Evolutionary conservation across 2,113 vertebrate species (phyloP).

Genomic region (Orthonyx spaldingii): DNA sequence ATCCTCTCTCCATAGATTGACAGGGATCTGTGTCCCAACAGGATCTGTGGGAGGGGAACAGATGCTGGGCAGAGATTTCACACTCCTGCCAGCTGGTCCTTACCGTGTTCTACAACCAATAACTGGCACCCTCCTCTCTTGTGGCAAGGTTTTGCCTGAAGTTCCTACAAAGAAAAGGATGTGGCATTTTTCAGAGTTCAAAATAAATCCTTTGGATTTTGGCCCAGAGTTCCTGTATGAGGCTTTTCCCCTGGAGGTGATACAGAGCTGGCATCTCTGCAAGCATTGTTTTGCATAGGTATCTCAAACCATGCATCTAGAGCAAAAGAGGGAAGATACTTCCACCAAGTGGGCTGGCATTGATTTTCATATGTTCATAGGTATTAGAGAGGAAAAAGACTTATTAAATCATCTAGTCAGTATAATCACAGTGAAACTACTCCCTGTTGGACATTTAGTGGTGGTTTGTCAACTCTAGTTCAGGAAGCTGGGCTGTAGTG

Average conservation of each 20-base stretch:
- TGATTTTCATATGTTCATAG: conserved; percentile 46
- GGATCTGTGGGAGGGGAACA: background rate
- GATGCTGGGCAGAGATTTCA: background rate
- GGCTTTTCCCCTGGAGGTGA: background rate
- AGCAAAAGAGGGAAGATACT: background rate
- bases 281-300: background rate
- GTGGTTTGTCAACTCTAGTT: conserved; percentile 55
- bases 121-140: background rate
- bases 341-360: conserved; percentile 35
- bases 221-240: background rate
- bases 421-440: conserved; percentile 9
- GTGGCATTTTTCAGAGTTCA: background rate
- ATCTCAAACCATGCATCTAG: background rate
- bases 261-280: background rate
- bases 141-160: background rate
- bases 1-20: background rate
- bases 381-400: conserved; percentile 1
- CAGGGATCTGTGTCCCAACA: background rate
- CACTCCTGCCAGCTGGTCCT: background rate
- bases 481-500: conserved; percentile 55
- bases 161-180: background rate
- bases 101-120: rapidly evolving
- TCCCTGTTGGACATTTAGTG: conserved; percentile 46
- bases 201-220: background rate
- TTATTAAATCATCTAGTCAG: conserved; percentile 47